A percentile compares a stretch with the other conserved stretches of the same genome.
Evolutionary conservation across 2,113 vertebrate species (phyloP).

Genomic region (Macrotis lagotis): DNA sequence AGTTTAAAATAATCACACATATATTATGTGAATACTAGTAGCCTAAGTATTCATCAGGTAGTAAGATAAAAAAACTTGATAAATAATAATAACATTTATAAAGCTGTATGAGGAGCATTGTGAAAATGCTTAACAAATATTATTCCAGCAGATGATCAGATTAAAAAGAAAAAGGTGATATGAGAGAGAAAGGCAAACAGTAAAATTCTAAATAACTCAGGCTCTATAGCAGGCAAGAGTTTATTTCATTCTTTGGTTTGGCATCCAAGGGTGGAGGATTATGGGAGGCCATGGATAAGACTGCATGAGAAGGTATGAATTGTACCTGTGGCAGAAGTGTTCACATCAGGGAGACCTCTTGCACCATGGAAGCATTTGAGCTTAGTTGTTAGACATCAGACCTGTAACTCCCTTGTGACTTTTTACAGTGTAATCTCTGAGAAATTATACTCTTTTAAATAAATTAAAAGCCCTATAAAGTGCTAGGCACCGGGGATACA

Average conservation of each 20-base stretch:
- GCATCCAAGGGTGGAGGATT: not conserved
- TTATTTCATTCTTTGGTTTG: not conserved
- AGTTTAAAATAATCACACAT: not conserved
- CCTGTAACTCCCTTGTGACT: not conserved
- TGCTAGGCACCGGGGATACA: not conserved
- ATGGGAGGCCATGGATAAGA: not conserved
- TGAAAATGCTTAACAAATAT: not conserved
- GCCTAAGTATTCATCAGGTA: not conserved
- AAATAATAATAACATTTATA: not conserved
- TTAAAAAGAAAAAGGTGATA: not conserved
- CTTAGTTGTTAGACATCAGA: not conserved
- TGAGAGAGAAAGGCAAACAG: not conserved
- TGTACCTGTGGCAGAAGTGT: not conserved
- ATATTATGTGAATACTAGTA: too few relatives aligned
- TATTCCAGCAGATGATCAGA: not conserved
- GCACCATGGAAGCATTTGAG: not conserved
- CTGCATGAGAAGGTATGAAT: not conserved
- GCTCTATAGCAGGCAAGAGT: not conserved
- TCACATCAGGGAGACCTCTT: not conserved
- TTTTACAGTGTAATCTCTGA: not conserved
- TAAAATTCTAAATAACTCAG: not conserved
- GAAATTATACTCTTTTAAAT: not conserved
- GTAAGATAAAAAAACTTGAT: not conserved
- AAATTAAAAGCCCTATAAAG: not conserved
- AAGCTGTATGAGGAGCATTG: not conserved